phyloP scores from a whole-genome alignment of 1,140 invertebrate species.

The Musca vetustissima region DNA sequence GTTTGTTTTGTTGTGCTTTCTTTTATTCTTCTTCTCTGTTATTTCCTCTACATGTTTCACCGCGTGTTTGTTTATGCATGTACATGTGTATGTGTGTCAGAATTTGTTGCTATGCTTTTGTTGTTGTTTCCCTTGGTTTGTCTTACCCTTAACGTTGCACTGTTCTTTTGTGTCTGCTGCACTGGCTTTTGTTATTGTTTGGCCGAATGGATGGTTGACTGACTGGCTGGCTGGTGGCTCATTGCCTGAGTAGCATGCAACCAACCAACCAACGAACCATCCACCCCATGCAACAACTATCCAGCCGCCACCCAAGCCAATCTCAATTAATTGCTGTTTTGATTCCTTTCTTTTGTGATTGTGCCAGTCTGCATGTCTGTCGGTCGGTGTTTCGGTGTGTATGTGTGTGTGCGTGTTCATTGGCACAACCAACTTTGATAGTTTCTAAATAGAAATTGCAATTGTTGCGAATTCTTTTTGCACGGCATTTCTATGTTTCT shows the following conservation, averaged over 20 bases:
- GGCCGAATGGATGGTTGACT: not conserved
- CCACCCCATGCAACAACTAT: not conserved
- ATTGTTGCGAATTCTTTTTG: too few species aligned
- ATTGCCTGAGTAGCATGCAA: not conserved
- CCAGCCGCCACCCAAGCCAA: slow-evolving; percentile 1
- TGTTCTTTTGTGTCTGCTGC: not conserved
- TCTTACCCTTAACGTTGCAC: too few species aligned
- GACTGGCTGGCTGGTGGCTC: not conserved
- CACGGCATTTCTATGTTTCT: too few species aligned
- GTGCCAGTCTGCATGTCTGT: too few species aligned
- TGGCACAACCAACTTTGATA: too few species aligned
- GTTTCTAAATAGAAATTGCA: too few species aligned
- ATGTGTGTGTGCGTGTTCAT: too few species aligned
- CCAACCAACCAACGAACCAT: too few species aligned
- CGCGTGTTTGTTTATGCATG: not conserved
- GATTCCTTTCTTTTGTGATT: not conserved
- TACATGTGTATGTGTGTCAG: not conserved
- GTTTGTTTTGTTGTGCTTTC: not conserved
- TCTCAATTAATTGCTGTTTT: slow-evolving; percentile 12
- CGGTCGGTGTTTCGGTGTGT: too few species aligned
- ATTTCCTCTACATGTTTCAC: not conserved
- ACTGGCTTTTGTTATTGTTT: not conserved
- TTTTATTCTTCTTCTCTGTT: not conserved
- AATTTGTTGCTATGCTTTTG: too few species aligned
- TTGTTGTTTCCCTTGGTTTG: too few species aligned